Conservation (phyloP, 2,113 vertebrate genomes). For the Cottus gobio region DNA sequence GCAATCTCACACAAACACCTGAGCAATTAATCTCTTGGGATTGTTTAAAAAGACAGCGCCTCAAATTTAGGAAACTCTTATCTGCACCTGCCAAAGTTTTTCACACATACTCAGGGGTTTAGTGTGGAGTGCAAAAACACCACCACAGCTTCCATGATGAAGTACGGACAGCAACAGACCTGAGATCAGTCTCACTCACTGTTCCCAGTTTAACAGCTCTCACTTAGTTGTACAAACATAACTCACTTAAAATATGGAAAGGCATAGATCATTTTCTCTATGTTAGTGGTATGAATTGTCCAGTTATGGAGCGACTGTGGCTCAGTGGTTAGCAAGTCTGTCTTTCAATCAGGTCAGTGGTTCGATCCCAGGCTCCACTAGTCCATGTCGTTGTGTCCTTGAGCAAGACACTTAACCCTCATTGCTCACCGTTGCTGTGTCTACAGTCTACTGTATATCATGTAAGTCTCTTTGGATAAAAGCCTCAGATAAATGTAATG, state of each 20-base stretch:
- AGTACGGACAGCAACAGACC: not conserved
- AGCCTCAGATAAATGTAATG: too few species aligned
- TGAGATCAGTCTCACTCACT: constrained; percentile 15
- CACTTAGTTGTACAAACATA: not conserved
- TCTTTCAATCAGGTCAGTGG: too few species aligned
- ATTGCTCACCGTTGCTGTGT: too few species aligned
- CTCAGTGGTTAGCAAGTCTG: too few species aligned
- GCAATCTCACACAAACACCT: constrained; percentile 56
- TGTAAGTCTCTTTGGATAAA: too few species aligned
- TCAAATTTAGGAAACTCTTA: constrained; percentile 45
- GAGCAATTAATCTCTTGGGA: constrained; percentile 56
- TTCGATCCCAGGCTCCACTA: too few species aligned
- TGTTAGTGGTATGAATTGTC: too few species aligned
- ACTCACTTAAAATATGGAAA: not conserved
- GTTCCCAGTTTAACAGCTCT: not conserved
- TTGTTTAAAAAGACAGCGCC: constrained; percentile 28
- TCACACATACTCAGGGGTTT: not conserved
- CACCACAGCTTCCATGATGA: constrained; percentile 13
- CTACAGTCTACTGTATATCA: too few species aligned
- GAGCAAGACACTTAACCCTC: too few species aligned
- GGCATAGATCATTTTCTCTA: too few species aligned
- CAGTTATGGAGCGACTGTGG: too few species aligned
- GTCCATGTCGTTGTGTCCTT: too few species aligned
- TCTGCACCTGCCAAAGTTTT: constrained; percentile 44
- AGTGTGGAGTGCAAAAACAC: not conserved